phyloP scores from a whole-genome alignment of 2,797 vertebrate genomes.

The Periparus ater region DNA sequence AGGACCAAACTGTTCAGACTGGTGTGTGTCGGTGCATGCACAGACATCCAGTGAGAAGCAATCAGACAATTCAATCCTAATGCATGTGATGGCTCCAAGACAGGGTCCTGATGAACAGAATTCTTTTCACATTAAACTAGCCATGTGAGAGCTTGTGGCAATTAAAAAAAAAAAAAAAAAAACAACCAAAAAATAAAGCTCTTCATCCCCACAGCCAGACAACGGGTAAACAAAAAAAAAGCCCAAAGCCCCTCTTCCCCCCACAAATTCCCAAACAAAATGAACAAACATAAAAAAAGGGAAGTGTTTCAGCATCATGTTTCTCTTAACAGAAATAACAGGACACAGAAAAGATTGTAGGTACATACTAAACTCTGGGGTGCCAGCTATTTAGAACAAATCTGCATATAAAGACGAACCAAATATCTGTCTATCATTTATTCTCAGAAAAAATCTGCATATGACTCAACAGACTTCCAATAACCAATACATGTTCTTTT shows the following conservation, averaged over 20 bases:
- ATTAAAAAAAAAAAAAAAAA: background rate
- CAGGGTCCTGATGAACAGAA: background rate
- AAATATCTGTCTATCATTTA: background rate
- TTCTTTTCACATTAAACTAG: background rate
- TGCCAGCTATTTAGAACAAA: background rate
- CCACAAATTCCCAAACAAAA: background rate
- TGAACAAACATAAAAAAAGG: background rate
- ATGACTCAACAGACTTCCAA: background rate
- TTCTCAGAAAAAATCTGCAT: background rate
- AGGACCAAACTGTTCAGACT: background rate
- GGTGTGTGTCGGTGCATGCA: accelerated
- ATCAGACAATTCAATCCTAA: background rate
- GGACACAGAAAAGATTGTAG: background rate
- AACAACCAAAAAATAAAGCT: background rate
- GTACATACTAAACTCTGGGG: background rate
- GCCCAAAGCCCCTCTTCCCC: background rate
- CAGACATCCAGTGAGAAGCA: background rate
- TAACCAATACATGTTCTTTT: background rate
- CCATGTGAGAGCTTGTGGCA: background rate
- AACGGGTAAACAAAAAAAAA: background rate
- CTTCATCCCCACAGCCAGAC: background rate
- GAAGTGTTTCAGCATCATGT: background rate
- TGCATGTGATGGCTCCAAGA: background rate
- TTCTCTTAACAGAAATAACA: background rate
- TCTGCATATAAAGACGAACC: background rate